Base-by-base conservation (phyloP, 2,797 vertebrate species). In the Apogon hyalosoma region DNA sequence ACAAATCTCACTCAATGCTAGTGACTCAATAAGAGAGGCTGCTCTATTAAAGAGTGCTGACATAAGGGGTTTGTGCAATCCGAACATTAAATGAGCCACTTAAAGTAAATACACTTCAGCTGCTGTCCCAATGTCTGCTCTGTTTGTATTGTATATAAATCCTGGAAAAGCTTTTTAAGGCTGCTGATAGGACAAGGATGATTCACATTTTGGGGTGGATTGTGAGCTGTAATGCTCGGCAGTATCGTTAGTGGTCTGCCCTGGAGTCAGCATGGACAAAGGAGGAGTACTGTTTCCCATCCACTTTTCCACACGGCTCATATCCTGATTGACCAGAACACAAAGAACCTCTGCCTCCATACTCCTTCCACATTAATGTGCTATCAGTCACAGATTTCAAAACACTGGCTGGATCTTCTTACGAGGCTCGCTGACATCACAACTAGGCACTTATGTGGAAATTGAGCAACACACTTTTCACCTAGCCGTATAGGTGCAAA, bases 171-270 rank as follows among this genome's bases (percentile, higher is more conserved):
- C 21, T 43, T 16, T n/a, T 4, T 1, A 8, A 59, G 36, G 48
- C 49, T 10, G 8, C 24, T 1, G 33, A 24, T 51, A 8, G 31
- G 41, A 70, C 61, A 56, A 1, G n/a, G 12, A 3, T 0, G 15
- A 21, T 48, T 79, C 4, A 11, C 65, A 51, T 58, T 68, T 74
- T 56, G 57, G 57, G 73, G 68, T 65, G 67, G 73, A 75, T 70
- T 67, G 58, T 45, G 63, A 77, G 57, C 46, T 2, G 56, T 58
- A 73, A 63, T 56, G 62, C 59, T 61, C 57, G 24, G 70, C 55
- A 77, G 73, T 24, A 41, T 60, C 24, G 42, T 75, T 69, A 77
- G 75, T 1, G 14, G 69, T 57, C 72, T 40, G 7, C 60, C 66
- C 71, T 42, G 38, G 66, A 64, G 31, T 18, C 14, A 2, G 4